These are phyloP conservation scores for Ophion costatus DNA, from an alignment of 2,888 invertebrate species.

Conservation along the genomic window DNA sequence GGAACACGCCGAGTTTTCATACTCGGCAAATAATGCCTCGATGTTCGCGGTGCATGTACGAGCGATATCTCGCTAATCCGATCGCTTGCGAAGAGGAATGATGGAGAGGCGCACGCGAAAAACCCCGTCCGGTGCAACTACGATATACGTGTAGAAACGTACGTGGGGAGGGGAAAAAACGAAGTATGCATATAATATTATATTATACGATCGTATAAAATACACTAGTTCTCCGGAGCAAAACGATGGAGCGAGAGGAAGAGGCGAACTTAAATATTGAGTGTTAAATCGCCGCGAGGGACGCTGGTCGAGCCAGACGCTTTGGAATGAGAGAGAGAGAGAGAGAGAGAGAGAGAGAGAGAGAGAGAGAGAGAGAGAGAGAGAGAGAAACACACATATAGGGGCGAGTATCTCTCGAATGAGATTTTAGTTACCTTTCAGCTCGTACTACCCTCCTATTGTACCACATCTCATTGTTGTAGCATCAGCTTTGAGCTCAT, in stretches of 20 bases:
- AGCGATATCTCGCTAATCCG: constrained; percentile 52
- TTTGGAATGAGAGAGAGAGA: constrained; percentile 70
- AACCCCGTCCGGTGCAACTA: constrained; percentile 29
- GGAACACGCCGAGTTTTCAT: not conserved
- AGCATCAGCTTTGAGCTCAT: not conserved
- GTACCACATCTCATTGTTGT: not conserved
- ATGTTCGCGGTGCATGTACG: constrained; percentile 13
- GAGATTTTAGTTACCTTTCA: constrained; percentile 66
- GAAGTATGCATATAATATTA: constrained; percentile 37
- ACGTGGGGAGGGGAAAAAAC: constrained; percentile 21
- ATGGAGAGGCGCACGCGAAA: constrained; percentile 43
- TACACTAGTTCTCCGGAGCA: constrained; percentile 55
- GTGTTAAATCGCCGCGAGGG: constrained; percentile 63
- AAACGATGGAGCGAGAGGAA: constrained; percentile 34
- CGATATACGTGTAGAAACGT: constrained; percentile 17
- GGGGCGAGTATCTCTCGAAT: constrained; percentile 39
- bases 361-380: constrained; percentile 71
- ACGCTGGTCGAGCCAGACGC: constrained; percentile 51
- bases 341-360: constrained; percentile 64
- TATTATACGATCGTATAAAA: constrained; percentile 55
- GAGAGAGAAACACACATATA: constrained; percentile 10
- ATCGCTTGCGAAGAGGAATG: constrained; percentile 39
- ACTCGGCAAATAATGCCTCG: constrained; percentile 14
- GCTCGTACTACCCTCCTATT: constrained; percentile 44
- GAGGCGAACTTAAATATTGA: constrained; percentile 64